A percentile compares a stretch with the other conserved stretches of the same genome.
Conservation (phyloP, 2,888 invertebrate genomes). For the Balanococcus diminutus region DNA sequence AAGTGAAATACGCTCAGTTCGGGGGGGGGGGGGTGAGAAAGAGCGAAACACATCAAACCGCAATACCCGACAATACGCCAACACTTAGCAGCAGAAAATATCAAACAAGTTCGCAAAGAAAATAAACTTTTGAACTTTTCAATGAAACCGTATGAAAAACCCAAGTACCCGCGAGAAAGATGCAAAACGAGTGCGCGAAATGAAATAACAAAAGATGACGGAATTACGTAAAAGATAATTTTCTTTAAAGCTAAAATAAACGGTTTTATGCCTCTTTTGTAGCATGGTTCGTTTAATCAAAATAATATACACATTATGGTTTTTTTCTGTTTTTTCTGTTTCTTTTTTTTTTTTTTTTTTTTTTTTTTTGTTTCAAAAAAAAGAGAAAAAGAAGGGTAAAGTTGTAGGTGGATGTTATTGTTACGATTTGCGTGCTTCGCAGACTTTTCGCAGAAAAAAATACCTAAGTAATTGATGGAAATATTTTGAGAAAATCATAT, state of each 20-base stretch:
- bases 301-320: neutral
- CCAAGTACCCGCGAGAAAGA: neutral
- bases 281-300: slow-evolving; percentile 11
- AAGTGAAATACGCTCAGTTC: neutral
- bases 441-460: too few species aligned
- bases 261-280: neutral
- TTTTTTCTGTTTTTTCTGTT: neutral
- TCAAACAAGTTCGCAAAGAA: slow-evolving; percentile 18
- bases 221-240: slow-evolving; percentile 5
- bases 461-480: too few species aligned
- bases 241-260: neutral
- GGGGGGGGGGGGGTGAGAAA: neutral
- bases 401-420: too few species aligned
- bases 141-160: neutral
- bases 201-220: slow-evolving; percentile 23
- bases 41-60: neutral
- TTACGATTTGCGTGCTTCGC: too few species aligned
- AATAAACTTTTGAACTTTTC: slow-evolving; percentile 31
- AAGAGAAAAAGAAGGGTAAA: too few species aligned
- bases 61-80: slow-evolving; percentile 23
- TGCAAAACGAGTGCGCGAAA: neutral
- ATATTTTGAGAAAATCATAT: too few species aligned
- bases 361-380: too few species aligned
- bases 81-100: slow-evolving; percentile 22
- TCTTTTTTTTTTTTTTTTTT: too few species aligned